These are phyloP conservation scores for Grapholita molesta DNA, from an alignment of 1,140 invertebrate species.

Conservation along the genomic window DNA sequence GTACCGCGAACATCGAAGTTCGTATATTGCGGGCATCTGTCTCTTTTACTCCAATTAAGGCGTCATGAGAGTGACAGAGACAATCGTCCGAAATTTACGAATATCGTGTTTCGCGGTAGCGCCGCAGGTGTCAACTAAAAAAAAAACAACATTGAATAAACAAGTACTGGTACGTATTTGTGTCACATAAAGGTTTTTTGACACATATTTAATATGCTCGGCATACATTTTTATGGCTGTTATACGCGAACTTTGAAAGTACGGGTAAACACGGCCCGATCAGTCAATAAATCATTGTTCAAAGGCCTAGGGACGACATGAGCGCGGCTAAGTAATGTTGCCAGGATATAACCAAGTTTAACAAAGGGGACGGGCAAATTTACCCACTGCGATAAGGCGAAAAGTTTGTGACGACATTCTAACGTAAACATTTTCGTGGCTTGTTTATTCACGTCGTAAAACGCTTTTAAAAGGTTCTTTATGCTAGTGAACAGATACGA, in stretches of 20 bases:
- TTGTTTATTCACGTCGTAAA: slow-evolving; percentile 2
- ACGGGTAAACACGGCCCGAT: slow-evolving; percentile 52
- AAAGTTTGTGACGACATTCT: slow-evolving; percentile 23
- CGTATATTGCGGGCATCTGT: too few relatives aligned
- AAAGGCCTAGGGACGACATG: slow-evolving; percentile 44
- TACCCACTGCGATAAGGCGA: slow-evolving; percentile 20
- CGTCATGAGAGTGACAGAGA: too few relatives aligned
- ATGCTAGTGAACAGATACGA: not conserved
- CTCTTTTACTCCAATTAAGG: too few relatives aligned
- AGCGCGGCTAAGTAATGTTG: slow-evolving; percentile 49
- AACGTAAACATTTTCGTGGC: slow-evolving; percentile 8
- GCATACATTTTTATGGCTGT: slow-evolving; percentile 36
- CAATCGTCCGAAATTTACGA: too few relatives aligned
- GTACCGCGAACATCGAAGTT: too few relatives aligned
- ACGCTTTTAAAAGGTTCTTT: not conserved
- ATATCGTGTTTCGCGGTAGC: too few relatives aligned
- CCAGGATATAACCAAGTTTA: slow-evolving; percentile 48
- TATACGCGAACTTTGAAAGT: slow-evolving; percentile 43
- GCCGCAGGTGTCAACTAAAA: too few relatives aligned
- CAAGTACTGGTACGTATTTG: not conserved
- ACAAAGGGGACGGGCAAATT: slow-evolving; percentile 32
- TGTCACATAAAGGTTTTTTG: not conserved
- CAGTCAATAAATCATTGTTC: slow-evolving; percentile 63
- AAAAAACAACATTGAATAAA: too few relatives aligned
- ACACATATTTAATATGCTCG: slow-evolving; percentile 11